These are phyloP conservation scores for Pandemis heparana DNA, from an alignment of 2,888 invertebrate species.

Conservation along the genomic window DNA sequence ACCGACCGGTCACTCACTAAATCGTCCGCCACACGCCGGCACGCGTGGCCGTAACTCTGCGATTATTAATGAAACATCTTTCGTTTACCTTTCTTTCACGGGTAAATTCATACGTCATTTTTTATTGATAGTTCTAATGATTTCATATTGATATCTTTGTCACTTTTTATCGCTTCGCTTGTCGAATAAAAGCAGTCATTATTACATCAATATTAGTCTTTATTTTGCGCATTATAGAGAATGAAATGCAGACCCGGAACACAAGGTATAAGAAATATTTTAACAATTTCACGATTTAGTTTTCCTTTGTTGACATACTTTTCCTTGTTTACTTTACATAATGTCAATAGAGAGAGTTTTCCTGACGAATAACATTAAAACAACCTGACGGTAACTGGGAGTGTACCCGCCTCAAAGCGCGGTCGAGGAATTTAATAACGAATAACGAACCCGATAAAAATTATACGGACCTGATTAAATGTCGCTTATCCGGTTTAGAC, in stretches of 20 bases:
- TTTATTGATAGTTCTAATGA: background rate
- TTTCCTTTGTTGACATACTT: conserved; percentile 7
- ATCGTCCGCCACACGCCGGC: conserved; percentile 59
- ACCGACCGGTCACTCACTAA: conserved; percentile 68
- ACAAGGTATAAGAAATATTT: background rate
- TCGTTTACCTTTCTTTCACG: conserved; percentile 12
- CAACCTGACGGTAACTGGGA: conserved; percentile 43
- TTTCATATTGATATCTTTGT: background rate
- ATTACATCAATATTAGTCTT: no score
- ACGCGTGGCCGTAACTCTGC: conserved; percentile 39
- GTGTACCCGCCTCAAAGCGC: conserved; percentile 44
- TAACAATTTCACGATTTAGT: background rate
- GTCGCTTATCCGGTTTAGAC: background rate
- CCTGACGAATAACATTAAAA: conserved; percentile 19
- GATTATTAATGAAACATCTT: conserved; percentile 24
- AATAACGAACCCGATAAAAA: conserved; percentile 25
- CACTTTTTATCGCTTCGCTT: background rate
- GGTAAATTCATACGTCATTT: background rate
- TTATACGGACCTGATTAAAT: conserved; percentile 16
- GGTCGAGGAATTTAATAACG: conserved; percentile 54
- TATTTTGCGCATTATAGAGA: background rate
- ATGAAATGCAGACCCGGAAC: background rate
- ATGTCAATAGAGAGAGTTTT: conserved; percentile 25
- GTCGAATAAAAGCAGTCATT: no score
- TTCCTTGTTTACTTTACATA: conserved; percentile 1